Conservation (phyloP, 2,113 vertebrate species). For the Sebastes fasciatus region DNA sequence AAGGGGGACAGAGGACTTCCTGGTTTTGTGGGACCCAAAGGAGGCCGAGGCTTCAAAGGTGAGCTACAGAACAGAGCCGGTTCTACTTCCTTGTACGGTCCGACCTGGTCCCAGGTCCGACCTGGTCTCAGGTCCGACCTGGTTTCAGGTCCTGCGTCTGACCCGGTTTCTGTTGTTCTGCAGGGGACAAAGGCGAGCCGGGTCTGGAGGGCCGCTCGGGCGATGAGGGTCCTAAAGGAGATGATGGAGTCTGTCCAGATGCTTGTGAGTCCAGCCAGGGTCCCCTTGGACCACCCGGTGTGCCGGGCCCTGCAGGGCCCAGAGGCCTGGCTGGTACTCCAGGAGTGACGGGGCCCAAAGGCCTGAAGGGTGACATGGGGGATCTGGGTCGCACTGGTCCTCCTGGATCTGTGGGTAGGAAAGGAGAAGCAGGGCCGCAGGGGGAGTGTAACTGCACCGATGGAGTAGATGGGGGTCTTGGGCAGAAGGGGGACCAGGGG, state of each 20-base stretch:
- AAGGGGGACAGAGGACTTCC: constrained; percentile 66
- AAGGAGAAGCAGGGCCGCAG: constrained; percentile 73
- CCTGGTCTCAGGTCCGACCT: too few species aligned
- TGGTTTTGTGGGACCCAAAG: constrained; percentile 70
- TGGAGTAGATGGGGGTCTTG: constrained; percentile 65
- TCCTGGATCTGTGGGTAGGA: constrained; percentile 64
- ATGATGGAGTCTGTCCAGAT: constrained; percentile 74
- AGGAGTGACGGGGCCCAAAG: constrained; percentile 59
- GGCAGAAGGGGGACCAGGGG: constrained; percentile 58
- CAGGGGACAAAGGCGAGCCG: constrained; percentile 79
- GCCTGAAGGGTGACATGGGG: constrained; percentile 73
- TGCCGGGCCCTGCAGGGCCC: constrained; percentile 66
- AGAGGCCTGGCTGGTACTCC: constrained; percentile 63
- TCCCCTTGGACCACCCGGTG: constrained; percentile 64
- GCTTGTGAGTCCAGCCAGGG: constrained; percentile 59
- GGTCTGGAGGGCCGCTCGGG: constrained; percentile 68
- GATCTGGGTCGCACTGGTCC: constrained; percentile 47
- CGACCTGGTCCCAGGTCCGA: too few species aligned
- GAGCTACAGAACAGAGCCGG: background rate
- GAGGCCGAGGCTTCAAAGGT: constrained; percentile 78
- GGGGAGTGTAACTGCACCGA: constrained; percentile 74
- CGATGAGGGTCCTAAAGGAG: constrained; percentile 62
- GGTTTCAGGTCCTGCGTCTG: background rate
- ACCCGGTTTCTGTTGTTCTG: background rate
- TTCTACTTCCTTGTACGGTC: too few species aligned